Base-by-base conservation (phyloP, 2,888 invertebrate species). In the Bellardia bayeri region DNA sequence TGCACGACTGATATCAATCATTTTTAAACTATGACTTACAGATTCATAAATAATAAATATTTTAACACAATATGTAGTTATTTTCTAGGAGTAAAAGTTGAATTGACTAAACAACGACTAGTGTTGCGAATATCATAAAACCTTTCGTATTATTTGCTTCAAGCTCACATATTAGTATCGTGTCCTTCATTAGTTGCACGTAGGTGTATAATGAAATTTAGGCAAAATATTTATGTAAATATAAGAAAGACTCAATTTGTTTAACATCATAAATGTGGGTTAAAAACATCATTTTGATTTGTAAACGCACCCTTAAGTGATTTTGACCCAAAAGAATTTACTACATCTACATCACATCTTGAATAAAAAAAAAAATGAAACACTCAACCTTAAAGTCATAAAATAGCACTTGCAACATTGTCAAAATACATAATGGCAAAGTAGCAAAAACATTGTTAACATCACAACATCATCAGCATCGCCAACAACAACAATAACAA, bases 321-420 rank as follows among this genome's bases (percentile, higher is more conserved):
- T 45, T 13, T 58, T 79, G 45, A 66, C 42, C 56, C 56, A 45
- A 45, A 61, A 78, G 66, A 51, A 1, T 13, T 42, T 23, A 23
- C 8, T 16, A 51, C 49, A 37, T 11, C 63, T 54, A 1, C 9
- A 6, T 4, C 7, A 37, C 2, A 37, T 63, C 14, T 33, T 13
- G n/a, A 30, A n/a, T n/a, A 9, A 30, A 64, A 40, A 42, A 30
- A 13, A 76, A 56, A n/a, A 40, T 23, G 16, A 23, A 80, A 81
- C 54, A 45, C 45, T 33, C 56, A 81, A 64, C 54, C 66, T 33
- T 11, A 13, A 68, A 58, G 40, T 68, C 58, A 58, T 68, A 66
- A 82, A 82, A 51, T 7, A 82, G 30, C 49, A 74, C 58, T 66
- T 68, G 66, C 82, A 56, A 75, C 74, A 74, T 58, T 82, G 74